Conservation (phyloP, 2,888 invertebrate species). For the Xiphydria camelus region DNA sequence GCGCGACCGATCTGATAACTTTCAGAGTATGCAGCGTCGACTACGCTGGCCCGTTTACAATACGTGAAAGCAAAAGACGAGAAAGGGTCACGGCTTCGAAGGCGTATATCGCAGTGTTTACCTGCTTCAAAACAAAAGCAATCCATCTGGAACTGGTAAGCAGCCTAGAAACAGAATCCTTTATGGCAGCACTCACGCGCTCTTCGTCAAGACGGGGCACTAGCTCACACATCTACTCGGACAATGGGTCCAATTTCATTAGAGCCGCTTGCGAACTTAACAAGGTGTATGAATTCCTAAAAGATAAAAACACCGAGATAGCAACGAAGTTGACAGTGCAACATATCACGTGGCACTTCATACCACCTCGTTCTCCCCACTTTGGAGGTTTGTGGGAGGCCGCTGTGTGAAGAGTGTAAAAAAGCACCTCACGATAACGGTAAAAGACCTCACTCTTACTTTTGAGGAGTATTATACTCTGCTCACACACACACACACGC, state of each 20-base stretch:
- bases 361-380: slow-evolving; percentile 14
- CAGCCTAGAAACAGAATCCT: too few species aligned
- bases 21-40: too few species aligned
- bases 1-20: too few species aligned
- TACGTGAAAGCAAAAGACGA: too few species aligned
- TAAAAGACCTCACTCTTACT: background rate
- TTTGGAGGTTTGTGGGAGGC: slow-evolving; percentile 2
- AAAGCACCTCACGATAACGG: background rate
- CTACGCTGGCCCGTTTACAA: too few species aligned
- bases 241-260: background rate
- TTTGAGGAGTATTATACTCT: slow-evolving; percentile 6
- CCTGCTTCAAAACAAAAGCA: too few species aligned
- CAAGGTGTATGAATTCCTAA: background rate
- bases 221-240: background rate
- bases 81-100: too few species aligned
- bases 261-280: background rate
- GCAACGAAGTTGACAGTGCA: background rate
- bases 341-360: slow-evolving; percentile 15
- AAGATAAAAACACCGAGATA: background rate
- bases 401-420: slow-evolving; percentile 4
- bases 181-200: too few species aligned
- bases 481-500: too few species aligned
- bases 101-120: too few species aligned
- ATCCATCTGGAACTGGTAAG: too few species aligned
- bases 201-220: too few species aligned